Evolutionary conservation across 2,888 invertebrate genomes (phyloP).

Genomic region (Macrosiphum euphorbiae): DNA sequence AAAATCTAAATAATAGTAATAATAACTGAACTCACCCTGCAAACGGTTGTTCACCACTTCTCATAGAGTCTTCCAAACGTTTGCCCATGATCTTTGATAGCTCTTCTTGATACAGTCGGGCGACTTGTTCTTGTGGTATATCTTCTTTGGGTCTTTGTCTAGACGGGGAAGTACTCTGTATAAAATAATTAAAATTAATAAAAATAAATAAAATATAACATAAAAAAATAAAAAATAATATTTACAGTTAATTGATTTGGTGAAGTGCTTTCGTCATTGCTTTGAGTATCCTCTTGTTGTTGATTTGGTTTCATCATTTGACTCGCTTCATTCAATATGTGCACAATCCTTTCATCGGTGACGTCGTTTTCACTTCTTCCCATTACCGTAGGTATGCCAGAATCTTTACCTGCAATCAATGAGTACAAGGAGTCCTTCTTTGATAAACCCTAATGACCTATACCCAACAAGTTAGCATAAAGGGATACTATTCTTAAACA

Average conservation of each 20-base stretch:
- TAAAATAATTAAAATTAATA: slow-evolving; percentile 7
- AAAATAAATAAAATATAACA: not conserved
- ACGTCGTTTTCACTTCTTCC: slow-evolving; percentile 78
- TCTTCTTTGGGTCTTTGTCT: slow-evolving; percentile 87
- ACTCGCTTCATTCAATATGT: slow-evolving; percentile 93
- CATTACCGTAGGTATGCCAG: slow-evolving; percentile 80
- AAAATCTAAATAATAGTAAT: not conserved
- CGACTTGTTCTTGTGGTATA: slow-evolving; percentile 96
- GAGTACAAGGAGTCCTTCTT: slow-evolving; percentile 66
- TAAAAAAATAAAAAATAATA: not conserved
- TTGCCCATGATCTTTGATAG: slow-evolving; percentile 91
- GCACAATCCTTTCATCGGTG: slow-evolving; percentile 92
- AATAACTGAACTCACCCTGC: slow-evolving; percentile 67
- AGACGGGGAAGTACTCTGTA: slow-evolving; percentile 80
- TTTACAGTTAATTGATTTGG: slow-evolving; percentile 71
- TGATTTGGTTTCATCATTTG: slow-evolving; percentile 82
- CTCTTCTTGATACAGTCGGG: slow-evolving; percentile 95
- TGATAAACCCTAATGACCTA: slow-evolving; percentile 55
- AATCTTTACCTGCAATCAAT: slow-evolving; percentile 81
- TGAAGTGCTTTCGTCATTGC: slow-evolving; percentile 86
- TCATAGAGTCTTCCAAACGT: slow-evolving; percentile 77
- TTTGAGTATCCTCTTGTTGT: slow-evolving; percentile 78
- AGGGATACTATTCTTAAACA: not conserved
- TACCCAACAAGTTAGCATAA: not conserved
- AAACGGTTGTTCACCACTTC: slow-evolving; percentile 73